Evolutionary conservation across 2,888 invertebrate species (phyloP).

Genomic region (Galeopsomyia nigrocyanea): DNA sequence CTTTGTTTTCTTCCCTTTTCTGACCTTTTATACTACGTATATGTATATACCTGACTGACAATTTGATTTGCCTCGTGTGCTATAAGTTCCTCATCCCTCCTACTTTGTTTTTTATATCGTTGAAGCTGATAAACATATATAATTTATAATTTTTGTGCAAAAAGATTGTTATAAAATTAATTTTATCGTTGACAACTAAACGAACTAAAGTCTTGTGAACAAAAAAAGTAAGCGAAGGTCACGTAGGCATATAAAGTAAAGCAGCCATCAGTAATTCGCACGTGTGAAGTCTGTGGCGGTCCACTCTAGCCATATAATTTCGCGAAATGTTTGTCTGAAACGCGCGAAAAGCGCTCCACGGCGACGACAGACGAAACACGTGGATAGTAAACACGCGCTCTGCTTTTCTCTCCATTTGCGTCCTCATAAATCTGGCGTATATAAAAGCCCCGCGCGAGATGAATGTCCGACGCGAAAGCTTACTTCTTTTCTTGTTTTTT

Average conservation of each 20-base stretch:
- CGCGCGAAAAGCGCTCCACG: neutral
- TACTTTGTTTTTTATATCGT: too few relatives aligned
- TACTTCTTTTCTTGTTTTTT: neutral
- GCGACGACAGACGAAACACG: slow-evolving; percentile 50
- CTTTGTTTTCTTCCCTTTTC: neutral
- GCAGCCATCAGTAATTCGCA: slow-evolving; percentile 18
- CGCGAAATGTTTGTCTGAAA: slow-evolving; percentile 6
- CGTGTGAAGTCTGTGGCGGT: neutral
- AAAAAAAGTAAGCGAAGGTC: too few relatives aligned
- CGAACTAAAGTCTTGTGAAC: too few relatives aligned
- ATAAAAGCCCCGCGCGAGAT: slow-evolving; percentile 57
- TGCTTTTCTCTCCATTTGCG: slow-evolving; percentile 65
- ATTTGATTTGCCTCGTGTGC: too few relatives aligned
- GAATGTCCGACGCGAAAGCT: slow-evolving; percentile 43
- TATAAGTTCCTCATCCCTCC: too few relatives aligned
- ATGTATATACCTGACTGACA: too few relatives aligned
- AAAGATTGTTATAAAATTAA: too few relatives aligned
- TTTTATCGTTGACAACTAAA: too few relatives aligned
- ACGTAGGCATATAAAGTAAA: neutral
- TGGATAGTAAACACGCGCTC: slow-evolving; percentile 65
- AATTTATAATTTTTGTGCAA: too few relatives aligned
- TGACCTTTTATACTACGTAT: too few relatives aligned
- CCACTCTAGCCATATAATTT: neutral
- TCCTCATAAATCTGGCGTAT: slow-evolving; percentile 63
- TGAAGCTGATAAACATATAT: too few relatives aligned